Base-by-base conservation (phyloP, 2,113 vertebrate genomes). In the Aptenodytes patagonicus region DNA sequence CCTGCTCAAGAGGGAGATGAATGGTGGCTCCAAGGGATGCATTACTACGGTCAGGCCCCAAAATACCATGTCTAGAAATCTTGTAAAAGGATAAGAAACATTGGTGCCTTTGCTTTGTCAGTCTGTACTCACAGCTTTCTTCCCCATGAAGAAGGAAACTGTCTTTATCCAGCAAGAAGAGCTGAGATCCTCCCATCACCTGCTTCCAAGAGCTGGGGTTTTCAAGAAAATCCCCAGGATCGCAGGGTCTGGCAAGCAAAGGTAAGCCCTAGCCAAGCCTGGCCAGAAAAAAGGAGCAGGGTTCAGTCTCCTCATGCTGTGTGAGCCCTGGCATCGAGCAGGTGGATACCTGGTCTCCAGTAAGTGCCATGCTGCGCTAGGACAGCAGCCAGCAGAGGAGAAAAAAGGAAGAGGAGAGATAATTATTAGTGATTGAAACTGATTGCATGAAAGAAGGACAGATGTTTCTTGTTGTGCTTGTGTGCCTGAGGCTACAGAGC, bases 351-450 rank as follows among this genome's bases (percentile, higher is more conserved):
- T 92, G 85, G 17, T 46, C 88, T 46, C 62, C 42, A 25, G 62
- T 1, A 57, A 57, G 54, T 54, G 79, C 70, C 82, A 83, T 3
- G 0, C 66, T 70, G 92, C 44, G 24, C 44, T 31, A 93, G 90
- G 79, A 73, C 89, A 94, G 90, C 90, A 94, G 92, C 96, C 97
- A 96, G 88, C 85, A 90, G 72, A 90, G 47, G 32, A 90, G 76
- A 76, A 31, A 90, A 92, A 97, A 60, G 86, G 76, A 87, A 89
- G 88, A 93, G 95, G 57, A 95, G 91, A 97, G 92, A 94, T 94
- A 97, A 97, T 97, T 96, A 94, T 96, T 95, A 95, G 95, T 96
- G 95, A 97, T 93, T 96, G 92, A 95, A 97, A 93, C 83, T 94
- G 93, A 97, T 84, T 96, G 97, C 94, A 96, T 97, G 95, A 95